Evolutionary conservation across 2,888 invertebrate species (phyloP).

Genomic region (Drosophila greeni): DNA sequence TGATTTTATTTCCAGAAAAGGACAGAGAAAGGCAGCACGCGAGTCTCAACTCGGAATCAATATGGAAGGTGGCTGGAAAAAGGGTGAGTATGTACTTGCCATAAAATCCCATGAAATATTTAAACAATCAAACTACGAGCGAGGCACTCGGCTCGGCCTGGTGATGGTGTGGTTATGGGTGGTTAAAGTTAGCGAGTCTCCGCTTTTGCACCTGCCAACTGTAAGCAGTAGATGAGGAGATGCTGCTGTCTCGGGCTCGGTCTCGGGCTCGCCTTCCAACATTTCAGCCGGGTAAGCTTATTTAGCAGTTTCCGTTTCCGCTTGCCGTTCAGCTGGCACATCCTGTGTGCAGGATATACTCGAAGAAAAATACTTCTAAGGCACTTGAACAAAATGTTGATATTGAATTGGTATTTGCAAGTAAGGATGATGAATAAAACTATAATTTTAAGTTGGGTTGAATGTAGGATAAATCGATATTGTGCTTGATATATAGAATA

Average conservation of each 20-base stretch:
- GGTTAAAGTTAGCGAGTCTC: constrained; percentile 40
- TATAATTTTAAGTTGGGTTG: too few relatives aligned
- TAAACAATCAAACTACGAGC: constrained; percentile 61
- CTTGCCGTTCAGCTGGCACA: constrained; percentile 64
- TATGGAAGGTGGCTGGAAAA: constrained; percentile 14
- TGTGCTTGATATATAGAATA: too few relatives aligned
- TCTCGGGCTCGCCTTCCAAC: neutral
- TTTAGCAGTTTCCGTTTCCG: constrained; percentile 73
- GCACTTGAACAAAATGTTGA: neutral
- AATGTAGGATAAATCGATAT: too few relatives aligned
- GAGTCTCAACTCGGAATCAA: constrained; percentile 28
- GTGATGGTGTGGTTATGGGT: constrained; percentile 58
- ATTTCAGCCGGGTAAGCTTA: constrained; percentile 55
- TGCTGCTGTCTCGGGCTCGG: constrained; percentile 5
- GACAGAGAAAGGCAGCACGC: constrained; percentile 25
- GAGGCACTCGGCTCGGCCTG: constrained; percentile 11
- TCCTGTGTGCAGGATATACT: constrained; percentile 40
- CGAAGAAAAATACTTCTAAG: neutral
- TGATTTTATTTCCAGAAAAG: constrained; percentile 28
- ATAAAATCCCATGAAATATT: constrained; percentile 66
- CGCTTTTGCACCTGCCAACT: constrained; percentile 69
- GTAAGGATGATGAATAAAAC: too few relatives aligned
- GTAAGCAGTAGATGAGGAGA: constrained; percentile 41
- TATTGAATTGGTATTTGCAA: neutral
- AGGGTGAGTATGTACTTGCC: constrained; percentile 44